Evolutionary conservation across 2,797 vertebrate genomes (phyloP).

Genomic region (Scomberomorus guttatus): DNA sequence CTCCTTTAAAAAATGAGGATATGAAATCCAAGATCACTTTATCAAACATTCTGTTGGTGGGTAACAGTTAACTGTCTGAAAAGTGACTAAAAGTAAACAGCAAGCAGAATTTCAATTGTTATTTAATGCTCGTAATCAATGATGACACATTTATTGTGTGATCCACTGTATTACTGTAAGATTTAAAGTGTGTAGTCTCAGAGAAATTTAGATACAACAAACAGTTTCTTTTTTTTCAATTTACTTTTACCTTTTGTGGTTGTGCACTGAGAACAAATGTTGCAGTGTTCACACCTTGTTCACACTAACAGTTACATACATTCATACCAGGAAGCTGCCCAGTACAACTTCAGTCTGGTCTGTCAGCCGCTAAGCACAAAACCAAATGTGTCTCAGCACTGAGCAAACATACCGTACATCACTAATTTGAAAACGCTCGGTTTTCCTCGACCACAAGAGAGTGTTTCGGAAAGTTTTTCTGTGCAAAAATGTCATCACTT

Average conservation of each 20-base stretch:
- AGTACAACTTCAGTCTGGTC: slow-evolving; percentile 2
- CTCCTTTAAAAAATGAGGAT: too few relatives aligned
- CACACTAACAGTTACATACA: slow-evolving; percentile 16
- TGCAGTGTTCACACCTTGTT: slow-evolving; percentile 4
- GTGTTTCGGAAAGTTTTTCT: neutral
- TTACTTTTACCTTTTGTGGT: neutral
- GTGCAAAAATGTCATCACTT: neutral
- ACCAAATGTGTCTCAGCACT: neutral
- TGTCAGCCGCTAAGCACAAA: neutral
- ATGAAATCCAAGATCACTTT: neutral
- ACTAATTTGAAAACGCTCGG: neutral
- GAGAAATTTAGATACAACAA: neutral
- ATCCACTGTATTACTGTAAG: neutral
- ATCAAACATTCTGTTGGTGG: neutral
- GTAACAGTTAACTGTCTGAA: neutral
- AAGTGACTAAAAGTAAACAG: neutral
- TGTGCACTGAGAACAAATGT: neutral
- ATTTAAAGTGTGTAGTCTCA: neutral
- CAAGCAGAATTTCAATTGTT: neutral
- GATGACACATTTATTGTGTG: neutral
- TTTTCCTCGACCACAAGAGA: neutral
- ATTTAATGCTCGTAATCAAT: neutral
- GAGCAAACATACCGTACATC: neutral
- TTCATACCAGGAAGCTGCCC: slow-evolving; percentile 18
- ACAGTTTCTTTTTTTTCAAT: neutral